These are phyloP conservation scores for Akabosia matsudoensis DNA, from an alignment of 1,140 invertebrate species.

Conservation along the genomic window DNA sequence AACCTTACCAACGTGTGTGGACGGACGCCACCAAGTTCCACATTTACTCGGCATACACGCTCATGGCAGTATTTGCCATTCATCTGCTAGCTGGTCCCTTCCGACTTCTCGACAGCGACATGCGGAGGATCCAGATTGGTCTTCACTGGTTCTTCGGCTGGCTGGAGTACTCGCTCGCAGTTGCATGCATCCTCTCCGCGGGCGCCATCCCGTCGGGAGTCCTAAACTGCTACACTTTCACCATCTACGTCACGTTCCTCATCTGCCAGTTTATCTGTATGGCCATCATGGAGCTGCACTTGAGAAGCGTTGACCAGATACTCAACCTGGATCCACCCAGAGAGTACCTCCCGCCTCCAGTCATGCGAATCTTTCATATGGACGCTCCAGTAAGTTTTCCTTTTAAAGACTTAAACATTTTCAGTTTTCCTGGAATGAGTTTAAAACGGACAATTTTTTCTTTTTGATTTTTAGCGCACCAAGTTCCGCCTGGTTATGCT, in stretches of 20 bases:
- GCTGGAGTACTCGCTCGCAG: conserved; percentile 13
- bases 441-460: not conserved
- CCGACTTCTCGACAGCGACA: not conserved
- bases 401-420: not conserved
- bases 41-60: not conserved
- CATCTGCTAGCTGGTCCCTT: not conserved
- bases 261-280: not conserved
- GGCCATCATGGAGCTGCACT: not conserved
- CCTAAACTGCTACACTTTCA: not conserved
- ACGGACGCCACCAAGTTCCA: not conserved
- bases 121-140: not conserved
- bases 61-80: not conserved
- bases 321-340: not conserved
- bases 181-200: not conserved
- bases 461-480: not conserved
- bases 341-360: conserved; percentile 3
- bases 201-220: not conserved
- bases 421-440: no score
- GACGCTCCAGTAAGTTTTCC: conserved; percentile 29
- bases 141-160: conserved; percentile 22
- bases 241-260: not conserved
- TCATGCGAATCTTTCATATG: conserved; percentile 24
- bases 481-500: not conserved
- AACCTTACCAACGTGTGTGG: not conserved
- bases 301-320: not conserved